These are phyloP conservation scores for Alectoris magna DNA, from an alignment of 2,797 vertebrate species.

Conservation along the genomic window DNA sequence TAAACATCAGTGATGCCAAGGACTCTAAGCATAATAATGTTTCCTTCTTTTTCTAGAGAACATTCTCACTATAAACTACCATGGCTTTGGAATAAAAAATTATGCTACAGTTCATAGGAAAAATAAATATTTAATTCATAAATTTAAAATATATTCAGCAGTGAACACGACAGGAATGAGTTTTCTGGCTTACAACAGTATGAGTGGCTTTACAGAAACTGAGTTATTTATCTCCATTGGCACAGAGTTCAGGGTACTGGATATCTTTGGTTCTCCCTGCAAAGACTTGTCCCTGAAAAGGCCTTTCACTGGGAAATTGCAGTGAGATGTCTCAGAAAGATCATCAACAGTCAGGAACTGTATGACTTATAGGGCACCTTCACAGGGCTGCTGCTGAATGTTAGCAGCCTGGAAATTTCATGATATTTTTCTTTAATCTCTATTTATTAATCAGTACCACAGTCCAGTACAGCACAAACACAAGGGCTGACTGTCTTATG, in stretches of 20 bases:
- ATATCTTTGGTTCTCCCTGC: background rate
- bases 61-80: background rate
- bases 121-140: background rate
- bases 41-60: background rate
- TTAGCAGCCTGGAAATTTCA: background rate
- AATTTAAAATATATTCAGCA: background rate
- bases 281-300: background rate
- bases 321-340: background rate
- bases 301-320: background rate
- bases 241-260: background rate
- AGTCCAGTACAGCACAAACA: background rate
- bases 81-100: background rate
- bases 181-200: background rate
- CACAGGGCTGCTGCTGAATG: background rate
- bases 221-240: background rate
- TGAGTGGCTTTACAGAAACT: background rate
- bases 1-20: background rate
- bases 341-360: background rate
- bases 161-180: background rate
- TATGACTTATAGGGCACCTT: background rate
- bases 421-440: background rate
- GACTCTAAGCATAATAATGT: accelerated
- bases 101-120: background rate
- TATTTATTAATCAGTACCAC: background rate
- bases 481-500: background rate